Evolutionary conservation across 2,888 invertebrate genomes (phyloP).

Genomic region (Acheta domesticus): DNA sequence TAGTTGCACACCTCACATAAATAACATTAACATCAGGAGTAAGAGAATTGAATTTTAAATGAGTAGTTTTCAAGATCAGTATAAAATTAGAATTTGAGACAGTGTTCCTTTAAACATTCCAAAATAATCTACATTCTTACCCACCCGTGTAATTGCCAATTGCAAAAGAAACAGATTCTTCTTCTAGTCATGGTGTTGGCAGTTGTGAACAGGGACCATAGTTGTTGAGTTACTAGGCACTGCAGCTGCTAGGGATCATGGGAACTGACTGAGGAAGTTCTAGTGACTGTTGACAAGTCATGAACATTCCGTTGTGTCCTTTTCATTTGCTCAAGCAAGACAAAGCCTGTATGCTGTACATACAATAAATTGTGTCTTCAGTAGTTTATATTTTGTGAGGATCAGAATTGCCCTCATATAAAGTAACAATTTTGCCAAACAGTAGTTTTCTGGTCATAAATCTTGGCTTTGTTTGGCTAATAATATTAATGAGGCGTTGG

Average conservation of each 20-base stretch:
- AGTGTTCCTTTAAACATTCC: slow-evolving; percentile 2
- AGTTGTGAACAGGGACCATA: slow-evolving; percentile 18
- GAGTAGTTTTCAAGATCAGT: not conserved
- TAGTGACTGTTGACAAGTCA: too few species aligned
- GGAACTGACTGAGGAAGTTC: not conserved
- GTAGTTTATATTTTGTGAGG: too few species aligned
- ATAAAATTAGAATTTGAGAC: not conserved
- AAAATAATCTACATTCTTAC: slow-evolving; percentile 1
- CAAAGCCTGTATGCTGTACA: too few species aligned
- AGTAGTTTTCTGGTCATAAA: too few species aligned
- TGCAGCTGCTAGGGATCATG: not conserved
- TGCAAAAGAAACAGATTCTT: not conserved
- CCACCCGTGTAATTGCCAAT: not conserved
- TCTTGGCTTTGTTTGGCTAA: too few species aligned
- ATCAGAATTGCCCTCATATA: too few species aligned
- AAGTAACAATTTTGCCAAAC: too few species aligned
- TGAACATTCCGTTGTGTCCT: too few species aligned
- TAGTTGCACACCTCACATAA: not conserved
- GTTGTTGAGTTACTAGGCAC: not conserved
- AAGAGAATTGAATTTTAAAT: not conserved
- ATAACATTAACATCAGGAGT: not conserved
- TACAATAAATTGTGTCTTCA: too few species aligned
- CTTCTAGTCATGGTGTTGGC: slow-evolving; percentile 1
- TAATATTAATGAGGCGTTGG: too few species aligned
- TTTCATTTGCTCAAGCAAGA: too few species aligned